phyloP scores from a whole-genome alignment of 2,797 vertebrate genomes.

The Furcifer pardalis region DNA sequence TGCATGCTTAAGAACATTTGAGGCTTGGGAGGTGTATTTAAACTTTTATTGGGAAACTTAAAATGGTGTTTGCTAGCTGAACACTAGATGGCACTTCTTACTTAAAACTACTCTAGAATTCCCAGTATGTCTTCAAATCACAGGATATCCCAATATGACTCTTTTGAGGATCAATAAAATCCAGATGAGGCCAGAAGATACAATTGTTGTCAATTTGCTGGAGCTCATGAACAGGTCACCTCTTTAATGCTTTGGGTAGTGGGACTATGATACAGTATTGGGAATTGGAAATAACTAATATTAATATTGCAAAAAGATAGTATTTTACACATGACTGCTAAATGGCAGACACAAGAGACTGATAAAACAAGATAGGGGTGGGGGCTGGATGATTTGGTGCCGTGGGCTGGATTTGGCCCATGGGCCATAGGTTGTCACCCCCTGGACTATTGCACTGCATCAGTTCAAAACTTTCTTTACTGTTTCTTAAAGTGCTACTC shows the following conservation, averaged over 20 bases:
- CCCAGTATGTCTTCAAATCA: not conserved
- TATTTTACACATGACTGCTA: too few relatives aligned
- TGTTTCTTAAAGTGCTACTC: too few relatives aligned
- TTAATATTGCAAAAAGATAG: too few relatives aligned
- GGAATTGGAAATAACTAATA: too few relatives aligned
- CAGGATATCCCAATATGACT: not conserved
- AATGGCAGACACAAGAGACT: too few relatives aligned
- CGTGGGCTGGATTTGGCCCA: too few relatives aligned
- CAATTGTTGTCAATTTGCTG: not conserved
- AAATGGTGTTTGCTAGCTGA: constrained; percentile 52
- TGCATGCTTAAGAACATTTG: not conserved
- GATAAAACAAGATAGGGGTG: too few relatives aligned
- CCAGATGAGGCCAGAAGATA: not conserved
- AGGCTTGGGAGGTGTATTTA: not conserved
- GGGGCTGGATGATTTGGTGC: too few relatives aligned
- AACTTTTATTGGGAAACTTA: not conserved
- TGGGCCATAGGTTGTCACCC: too few relatives aligned
- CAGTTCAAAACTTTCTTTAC: too few relatives aligned
- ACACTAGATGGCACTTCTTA: constrained; percentile 66
- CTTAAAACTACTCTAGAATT: not conserved
- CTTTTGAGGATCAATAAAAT: not conserved
- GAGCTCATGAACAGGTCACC: not conserved
- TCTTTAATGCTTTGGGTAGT: not conserved
- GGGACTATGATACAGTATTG: not conserved
- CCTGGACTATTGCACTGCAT: too few relatives aligned